Evolutionary conservation across 2,797 vertebrate genomes (phyloP).

Genomic region (Phyllotis vaccarum): DNA sequence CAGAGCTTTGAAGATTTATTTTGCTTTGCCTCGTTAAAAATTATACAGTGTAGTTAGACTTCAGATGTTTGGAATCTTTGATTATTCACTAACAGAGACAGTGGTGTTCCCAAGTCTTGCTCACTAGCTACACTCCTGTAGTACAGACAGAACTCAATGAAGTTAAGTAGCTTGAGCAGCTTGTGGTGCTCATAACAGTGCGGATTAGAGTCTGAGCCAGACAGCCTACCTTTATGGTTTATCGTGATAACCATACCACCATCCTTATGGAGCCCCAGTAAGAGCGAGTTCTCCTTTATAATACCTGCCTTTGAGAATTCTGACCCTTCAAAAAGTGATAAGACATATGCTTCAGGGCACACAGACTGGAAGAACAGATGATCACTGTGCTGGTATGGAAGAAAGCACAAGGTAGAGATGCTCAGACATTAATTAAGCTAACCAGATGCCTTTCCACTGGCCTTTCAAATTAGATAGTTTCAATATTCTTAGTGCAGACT

Average conservation of each 20-base stretch:
- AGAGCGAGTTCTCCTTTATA: background rate
- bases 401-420: background rate
- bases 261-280: background rate
- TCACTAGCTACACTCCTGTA: background rate
- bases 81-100: background rate
- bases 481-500: background rate
- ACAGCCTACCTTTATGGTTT: background rate
- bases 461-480: background rate
- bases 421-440: background rate
- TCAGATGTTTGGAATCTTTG: background rate
- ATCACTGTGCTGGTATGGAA: fast-evolving
- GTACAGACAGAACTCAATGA: background rate
- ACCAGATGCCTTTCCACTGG: background rate
- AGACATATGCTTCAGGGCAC: background rate
- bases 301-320: background rate
- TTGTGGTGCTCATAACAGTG: background rate
- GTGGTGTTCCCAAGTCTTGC: background rate
- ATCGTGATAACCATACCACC: background rate
- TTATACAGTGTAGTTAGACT: background rate
- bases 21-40: background rate
- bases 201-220: background rate
- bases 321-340: background rate
- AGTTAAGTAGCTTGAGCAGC: background rate
- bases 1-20: background rate
- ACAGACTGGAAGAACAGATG: background rate